Evolutionary conservation across 2,797 vertebrate genomes (phyloP), one percentile per base, ranked within the genome.

Genomic region (Thalassophryne amazonica): DNA sequence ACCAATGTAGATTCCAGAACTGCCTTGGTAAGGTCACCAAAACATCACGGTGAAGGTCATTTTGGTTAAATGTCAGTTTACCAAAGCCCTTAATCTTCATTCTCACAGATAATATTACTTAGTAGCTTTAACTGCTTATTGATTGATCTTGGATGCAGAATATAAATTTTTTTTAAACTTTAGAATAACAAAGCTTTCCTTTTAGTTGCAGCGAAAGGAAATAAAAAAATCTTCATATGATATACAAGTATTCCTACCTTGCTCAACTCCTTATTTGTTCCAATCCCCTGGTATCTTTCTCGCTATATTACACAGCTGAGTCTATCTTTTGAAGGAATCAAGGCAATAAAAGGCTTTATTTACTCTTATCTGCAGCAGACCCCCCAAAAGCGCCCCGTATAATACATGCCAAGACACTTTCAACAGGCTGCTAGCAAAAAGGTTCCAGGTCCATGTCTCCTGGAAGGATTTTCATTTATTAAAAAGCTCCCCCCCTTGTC

Each of bases 331-430:
- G 76, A 61, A 62, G 76, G 65, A 81, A 84, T 84, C 78, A 66
- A 74, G 58, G 83, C 74, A 88, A 90, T 90, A 88, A 88, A 85
- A 73, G 42, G 42, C 51, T 78, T 85, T 88, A 87, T 90, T 89
- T 88, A 86, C 84, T 59, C 54, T 73, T 79, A 81, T 68, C 80
- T 61, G 63, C 46, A 66, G 69, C 57, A 46, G 45, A 50, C 21
- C 49, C 51, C 41, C 20, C 11, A 57, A 70, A 55, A 73, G 60
- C 34, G 20, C 43, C 45, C 69, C 15, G 54, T 19, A 63, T 58
- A 53, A 74, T 53, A 62, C 42, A 55, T 58, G 56, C 43, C 8
- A 13, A 62, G 66, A 59, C 52, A 43, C 62, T 73, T 73, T 74
- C 31, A 64, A 52, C 69, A 60, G 41, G 49, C 54, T 45, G 41